Conservation (phyloP, 1,140 invertebrate species). For the Drosophila watanabei region DNA sequence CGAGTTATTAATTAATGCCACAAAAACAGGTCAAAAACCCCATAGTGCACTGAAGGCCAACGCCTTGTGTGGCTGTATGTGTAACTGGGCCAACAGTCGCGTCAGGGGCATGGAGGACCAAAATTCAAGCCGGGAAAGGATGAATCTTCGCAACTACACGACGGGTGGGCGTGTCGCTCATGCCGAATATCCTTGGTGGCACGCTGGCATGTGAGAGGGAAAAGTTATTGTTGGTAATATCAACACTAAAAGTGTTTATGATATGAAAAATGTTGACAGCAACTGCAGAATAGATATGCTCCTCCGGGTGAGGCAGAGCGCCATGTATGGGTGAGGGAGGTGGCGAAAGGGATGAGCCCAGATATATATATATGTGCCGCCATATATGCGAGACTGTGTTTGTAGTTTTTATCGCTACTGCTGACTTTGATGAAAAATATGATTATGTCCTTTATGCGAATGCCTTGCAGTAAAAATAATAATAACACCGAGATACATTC, state of each 20-base stretch:
- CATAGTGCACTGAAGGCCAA: slow-evolving; percentile 36
- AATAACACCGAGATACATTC: slow-evolving; percentile 69
- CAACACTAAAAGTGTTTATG: slow-evolving; percentile 84
- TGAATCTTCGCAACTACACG: slow-evolving; percentile 37
- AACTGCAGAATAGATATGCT: slow-evolving; percentile 79
- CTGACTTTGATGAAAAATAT: slow-evolving; percentile 85
- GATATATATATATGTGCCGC: slow-evolving; percentile 2
- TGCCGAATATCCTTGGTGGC: slow-evolving; percentile 21
- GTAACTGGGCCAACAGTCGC: slow-evolving; percentile 39
- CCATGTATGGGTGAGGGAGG: not conserved
- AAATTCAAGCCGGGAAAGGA: slow-evolving; percentile 43
- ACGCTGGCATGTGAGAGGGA: slow-evolving; percentile 28
- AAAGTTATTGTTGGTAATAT: slow-evolving; percentile 85
- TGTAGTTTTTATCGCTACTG: slow-evolving; percentile 83
- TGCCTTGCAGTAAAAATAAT: slow-evolving; percentile 84
- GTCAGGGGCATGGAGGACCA: slow-evolving; percentile 37
- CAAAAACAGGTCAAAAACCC: too few species aligned
- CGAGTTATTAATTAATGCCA: too few species aligned
- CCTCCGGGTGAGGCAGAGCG: slow-evolving; percentile 22
- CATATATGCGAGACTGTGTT: slow-evolving; percentile 44
- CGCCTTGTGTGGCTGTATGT: slow-evolving; percentile 6
- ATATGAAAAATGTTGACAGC: slow-evolving; percentile 84
- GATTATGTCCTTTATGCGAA: slow-evolving; percentile 84
- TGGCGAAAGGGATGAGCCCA: slow-evolving; percentile 21
- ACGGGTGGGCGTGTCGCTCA: slow-evolving; percentile 58